phyloP scores from a whole-genome alignment of 2,797 vertebrate genomes.

The Pseudotriccus pelzelni region DNA sequence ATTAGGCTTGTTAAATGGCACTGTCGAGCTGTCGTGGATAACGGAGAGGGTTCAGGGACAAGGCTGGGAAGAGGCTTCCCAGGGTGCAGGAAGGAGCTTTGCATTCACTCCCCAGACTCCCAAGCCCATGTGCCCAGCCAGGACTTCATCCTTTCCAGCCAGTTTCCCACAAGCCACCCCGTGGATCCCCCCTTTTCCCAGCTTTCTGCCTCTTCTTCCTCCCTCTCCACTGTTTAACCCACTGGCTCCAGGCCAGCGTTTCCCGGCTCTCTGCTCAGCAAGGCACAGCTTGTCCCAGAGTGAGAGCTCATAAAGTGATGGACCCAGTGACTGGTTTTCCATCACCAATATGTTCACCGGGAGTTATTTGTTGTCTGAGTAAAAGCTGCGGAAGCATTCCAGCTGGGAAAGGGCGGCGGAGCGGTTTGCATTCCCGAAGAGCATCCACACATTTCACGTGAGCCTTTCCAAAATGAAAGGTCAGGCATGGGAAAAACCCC shows the following conservation, averaged over 20 bases:
- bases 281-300: background rate
- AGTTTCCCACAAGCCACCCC: background rate
- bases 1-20: background rate
- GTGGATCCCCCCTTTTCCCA: background rate
- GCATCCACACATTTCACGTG: accelerated
- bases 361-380: background rate
- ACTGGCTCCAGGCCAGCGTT: accelerated
- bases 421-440: background rate
- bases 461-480: background rate
- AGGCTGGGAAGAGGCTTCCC: background rate
- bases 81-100: background rate
- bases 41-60: accelerated
- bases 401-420: background rate
- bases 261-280: background rate
- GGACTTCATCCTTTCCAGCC: background rate
- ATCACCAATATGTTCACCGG: background rate
- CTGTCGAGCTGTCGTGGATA: accelerated
- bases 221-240: background rate
- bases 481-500: background rate
- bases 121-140: accelerated
- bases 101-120: background rate
- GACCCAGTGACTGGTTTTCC: background rate
- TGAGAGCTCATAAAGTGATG: background rate
- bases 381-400: background rate
- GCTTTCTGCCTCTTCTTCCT: background rate